Conservation (phyloP, 2,113 vertebrate species). For the Hiodon tergisus region DNA sequence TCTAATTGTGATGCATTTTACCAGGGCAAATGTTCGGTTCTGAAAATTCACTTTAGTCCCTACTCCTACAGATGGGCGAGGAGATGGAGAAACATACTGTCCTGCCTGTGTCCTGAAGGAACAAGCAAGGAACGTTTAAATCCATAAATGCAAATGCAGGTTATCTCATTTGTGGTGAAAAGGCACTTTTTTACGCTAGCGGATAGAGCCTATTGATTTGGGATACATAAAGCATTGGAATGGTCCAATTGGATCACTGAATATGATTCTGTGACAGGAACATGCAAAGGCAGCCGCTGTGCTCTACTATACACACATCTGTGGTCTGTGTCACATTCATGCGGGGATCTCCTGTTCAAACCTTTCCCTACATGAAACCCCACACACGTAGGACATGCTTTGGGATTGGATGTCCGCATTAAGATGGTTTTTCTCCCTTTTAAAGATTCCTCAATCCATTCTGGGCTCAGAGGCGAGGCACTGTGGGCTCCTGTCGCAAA, state of each 20-base stretch:
- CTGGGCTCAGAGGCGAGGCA: constrained; percentile 80
- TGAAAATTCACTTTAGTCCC: background rate
- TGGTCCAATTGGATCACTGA: constrained; percentile 7
- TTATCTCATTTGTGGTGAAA: constrained; percentile 9
- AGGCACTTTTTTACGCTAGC: constrained; percentile 8
- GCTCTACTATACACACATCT: background rate
- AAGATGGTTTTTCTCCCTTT: constrained; percentile 83
- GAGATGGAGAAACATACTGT: background rate
- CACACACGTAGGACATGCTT: no score
- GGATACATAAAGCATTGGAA: background rate
- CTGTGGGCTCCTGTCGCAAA: constrained; percentile 73
- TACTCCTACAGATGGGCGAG: background rate
- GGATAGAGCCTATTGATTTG: constrained; percentile 11
- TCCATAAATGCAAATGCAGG: constrained; percentile 17
- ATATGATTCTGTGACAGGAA: background rate
- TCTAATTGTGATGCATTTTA: no score
- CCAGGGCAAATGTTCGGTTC: background rate
- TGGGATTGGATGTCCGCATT: constrained; percentile 64
- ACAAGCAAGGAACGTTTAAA: background rate
- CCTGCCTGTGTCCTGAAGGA: background rate
- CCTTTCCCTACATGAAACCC: no score
- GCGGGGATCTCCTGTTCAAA: no score
- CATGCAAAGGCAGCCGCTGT: background rate
- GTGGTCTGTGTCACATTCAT: no score
- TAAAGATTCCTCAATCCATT: constrained; percentile 84